Evolutionary conservation across 2,113 vertebrate genomes (phyloP).

Genomic region (Zosterops lateralis): DNA sequence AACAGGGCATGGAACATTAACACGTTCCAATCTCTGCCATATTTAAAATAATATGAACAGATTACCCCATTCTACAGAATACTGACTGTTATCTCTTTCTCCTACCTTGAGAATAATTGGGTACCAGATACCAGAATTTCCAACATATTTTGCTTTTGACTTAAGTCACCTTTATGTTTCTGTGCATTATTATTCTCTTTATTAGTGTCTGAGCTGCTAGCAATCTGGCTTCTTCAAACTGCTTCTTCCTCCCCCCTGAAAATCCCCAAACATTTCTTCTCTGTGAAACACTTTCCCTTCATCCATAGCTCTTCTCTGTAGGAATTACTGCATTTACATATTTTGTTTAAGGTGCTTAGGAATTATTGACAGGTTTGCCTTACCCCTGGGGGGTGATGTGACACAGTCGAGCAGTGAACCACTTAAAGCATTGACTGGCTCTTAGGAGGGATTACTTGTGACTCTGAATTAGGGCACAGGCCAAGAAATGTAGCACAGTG

Average conservation of each 20-base stretch:
- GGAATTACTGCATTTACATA: constrained; percentile 28
- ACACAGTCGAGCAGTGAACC: constrained; percentile 41
- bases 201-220: not conserved
- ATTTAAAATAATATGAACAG: not conserved
- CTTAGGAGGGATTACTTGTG: constrained; percentile 49
- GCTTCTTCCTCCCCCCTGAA: not conserved
- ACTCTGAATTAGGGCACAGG: constrained; percentile 41
- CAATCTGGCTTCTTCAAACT: not conserved
- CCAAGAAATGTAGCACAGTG: constrained; percentile 51
- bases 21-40: not conserved
- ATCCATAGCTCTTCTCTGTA: not conserved
- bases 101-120: not conserved
- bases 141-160: not conserved
- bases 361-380: constrained; percentile 57
- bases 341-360: constrained; percentile 54
- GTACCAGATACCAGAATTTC: not conserved
- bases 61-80: not conserved
- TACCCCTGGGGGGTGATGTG: constrained; percentile 18
- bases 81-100: not conserved
- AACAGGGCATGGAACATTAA: not conserved
- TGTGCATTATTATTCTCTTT: not conserved
- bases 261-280: not conserved
- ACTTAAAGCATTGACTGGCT: constrained; percentile 48
- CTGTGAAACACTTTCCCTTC: not conserved
- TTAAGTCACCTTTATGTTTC: not conserved